These are phyloP conservation scores for Triplophysa rosa DNA, from an alignment of 2,113 vertebrate genomes.

Conservation along the genomic window DNA sequence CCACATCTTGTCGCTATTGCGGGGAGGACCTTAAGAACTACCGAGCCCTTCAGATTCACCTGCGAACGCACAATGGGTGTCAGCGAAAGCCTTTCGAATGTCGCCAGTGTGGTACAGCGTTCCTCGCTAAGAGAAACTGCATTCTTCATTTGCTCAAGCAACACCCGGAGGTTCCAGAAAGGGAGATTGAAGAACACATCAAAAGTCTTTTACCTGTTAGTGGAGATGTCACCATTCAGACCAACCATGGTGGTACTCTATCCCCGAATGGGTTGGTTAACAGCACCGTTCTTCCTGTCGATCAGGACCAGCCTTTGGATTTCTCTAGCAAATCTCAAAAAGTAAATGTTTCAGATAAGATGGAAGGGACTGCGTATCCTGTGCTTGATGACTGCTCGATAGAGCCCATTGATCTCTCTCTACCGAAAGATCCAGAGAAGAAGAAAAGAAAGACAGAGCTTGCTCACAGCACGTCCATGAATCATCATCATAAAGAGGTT, in stretches of 20 bases:
- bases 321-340: constrained; percentile 86
- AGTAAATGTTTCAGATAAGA: constrained; percentile 70
- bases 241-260: constrained; percentile 63
- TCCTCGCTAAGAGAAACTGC: constrained; percentile 92
- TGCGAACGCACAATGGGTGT: constrained; percentile 89
- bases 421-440: constrained; percentile 81
- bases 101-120: constrained; percentile 87
- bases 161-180: constrained; percentile 90
- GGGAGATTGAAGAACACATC: constrained; percentile 90
- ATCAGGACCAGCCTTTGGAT: constrained; percentile 89
- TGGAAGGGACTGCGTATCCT: constrained; percentile 73
- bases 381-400: constrained; percentile 74
- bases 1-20: constrained; percentile 87
- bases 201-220: constrained; percentile 71
- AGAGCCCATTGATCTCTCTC: constrained; percentile 96
- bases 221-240: constrained; percentile 40
- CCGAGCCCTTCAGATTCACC: constrained; percentile 91
- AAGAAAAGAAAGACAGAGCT: constrained; percentile 69
- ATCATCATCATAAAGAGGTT: constrained; percentile 58
- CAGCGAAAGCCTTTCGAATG: constrained; percentile 93
- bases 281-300: constrained; percentile 67
- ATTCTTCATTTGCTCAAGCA: constrained; percentile 95
- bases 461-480: rapidly evolving
- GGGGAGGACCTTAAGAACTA: constrained; percentile 90
- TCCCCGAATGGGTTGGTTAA: constrained; percentile 77